Conservation (phyloP, 2,797 vertebrate genomes). For the Kryptolebias ocellatus region DNA sequence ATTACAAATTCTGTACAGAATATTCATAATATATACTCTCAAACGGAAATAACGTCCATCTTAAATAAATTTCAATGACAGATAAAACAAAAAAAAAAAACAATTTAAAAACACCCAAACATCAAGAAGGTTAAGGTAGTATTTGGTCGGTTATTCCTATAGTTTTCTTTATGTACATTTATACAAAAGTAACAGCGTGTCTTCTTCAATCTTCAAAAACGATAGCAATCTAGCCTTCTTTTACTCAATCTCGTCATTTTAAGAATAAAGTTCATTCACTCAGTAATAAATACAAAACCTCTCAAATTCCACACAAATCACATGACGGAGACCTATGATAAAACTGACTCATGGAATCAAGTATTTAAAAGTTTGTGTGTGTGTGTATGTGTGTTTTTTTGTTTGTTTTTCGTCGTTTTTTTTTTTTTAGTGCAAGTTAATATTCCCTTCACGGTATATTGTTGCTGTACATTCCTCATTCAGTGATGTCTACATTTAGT, state of each 20-base stretch:
- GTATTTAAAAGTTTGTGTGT: slow-evolving; percentile 93
- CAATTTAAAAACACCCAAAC: slow-evolving; percentile 90
- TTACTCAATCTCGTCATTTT: slow-evolving; percentile 84
- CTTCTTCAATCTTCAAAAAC: slow-evolving; percentile 97
- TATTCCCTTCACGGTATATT: slow-evolving; percentile 98
- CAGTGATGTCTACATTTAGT: slow-evolving; percentile 99
- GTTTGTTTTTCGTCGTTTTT: slow-evolving; percentile 40
- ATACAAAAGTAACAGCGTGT: slow-evolving; percentile 99
- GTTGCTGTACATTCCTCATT: slow-evolving; percentile 99
- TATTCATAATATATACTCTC: slow-evolving; percentile 87
- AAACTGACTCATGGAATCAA: slow-evolving; percentile 99
- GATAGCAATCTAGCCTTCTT: slow-evolving; percentile 96
- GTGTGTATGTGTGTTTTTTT: slow-evolving; percentile 42
- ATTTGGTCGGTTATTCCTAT: slow-evolving; percentile 99
- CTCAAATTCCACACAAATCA: slow-evolving; percentile 97
- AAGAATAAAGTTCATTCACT: slow-evolving; percentile 95
- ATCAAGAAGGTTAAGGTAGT: slow-evolving; percentile 95
- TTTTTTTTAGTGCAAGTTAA: slow-evolving; percentile 99
- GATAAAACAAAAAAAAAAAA: slow-evolving; percentile 74
- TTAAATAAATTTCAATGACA: slow-evolving; percentile 84
- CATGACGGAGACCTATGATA: slow-evolving; percentile 93
- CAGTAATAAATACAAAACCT: slow-evolving; percentile 99
- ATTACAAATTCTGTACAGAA: slow-evolving; percentile 89
- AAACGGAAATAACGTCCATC: slow-evolving; percentile 92
- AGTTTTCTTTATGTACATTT: slow-evolving; percentile 98